Percentiles rank a stretch among this genome's conserved stretches.
Evolutionary conservation across 2,888 invertebrate genomes (phyloP).

Genomic region (Anaspis maculata): DNA sequence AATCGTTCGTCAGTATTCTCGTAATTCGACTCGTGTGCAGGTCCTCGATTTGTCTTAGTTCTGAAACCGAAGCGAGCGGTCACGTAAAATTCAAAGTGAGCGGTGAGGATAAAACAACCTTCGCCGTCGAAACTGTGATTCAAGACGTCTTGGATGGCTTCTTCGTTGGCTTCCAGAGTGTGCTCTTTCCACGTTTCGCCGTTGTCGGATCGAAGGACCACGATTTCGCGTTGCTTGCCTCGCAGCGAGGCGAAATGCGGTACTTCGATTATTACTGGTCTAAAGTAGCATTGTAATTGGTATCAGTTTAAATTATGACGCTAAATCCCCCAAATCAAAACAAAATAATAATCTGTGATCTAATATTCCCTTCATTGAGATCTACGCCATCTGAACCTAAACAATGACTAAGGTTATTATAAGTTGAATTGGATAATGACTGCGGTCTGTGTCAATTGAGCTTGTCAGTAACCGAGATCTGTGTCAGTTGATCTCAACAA

Average conservation of each 20-base stretch:
- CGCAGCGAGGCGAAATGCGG: constrained; percentile 95
- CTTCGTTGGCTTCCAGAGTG: constrained; percentile 73
- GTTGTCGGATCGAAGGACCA: constrained; percentile 92
- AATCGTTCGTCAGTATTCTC: constrained; percentile 90
- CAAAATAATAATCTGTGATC: too few relatives aligned
- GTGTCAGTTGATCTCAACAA: too few relatives aligned
- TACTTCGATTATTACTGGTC: constrained; percentile 89
- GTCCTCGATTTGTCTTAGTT: constrained; percentile 71
- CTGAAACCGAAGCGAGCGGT: too few relatives aligned
- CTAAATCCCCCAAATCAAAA: too few relatives aligned
- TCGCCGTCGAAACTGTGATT: constrained; percentile 86
- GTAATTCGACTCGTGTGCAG: constrained; percentile 84
- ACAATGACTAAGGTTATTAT: too few relatives aligned
- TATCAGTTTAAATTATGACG: too few relatives aligned
- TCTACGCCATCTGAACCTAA: too few relatives aligned
- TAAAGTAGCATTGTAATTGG: constrained; percentile 31
- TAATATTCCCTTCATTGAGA: too few relatives aligned
- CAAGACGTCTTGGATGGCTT: constrained; percentile 83
- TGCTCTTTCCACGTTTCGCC: constrained; percentile 99
- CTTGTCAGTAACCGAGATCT: too few relatives aligned
- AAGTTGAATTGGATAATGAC: too few relatives aligned
- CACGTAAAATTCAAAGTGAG: constrained; percentile 4
- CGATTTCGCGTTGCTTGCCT: constrained; percentile 92
- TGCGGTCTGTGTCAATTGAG: too few relatives aligned
- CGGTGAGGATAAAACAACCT: constrained; percentile 42